Percentiles rank a stretch among this genome's conserved stretches.
Conservation (phyloP, 2,113 vertebrate genomes). For the Dendrocopos noguchii region DNA sequence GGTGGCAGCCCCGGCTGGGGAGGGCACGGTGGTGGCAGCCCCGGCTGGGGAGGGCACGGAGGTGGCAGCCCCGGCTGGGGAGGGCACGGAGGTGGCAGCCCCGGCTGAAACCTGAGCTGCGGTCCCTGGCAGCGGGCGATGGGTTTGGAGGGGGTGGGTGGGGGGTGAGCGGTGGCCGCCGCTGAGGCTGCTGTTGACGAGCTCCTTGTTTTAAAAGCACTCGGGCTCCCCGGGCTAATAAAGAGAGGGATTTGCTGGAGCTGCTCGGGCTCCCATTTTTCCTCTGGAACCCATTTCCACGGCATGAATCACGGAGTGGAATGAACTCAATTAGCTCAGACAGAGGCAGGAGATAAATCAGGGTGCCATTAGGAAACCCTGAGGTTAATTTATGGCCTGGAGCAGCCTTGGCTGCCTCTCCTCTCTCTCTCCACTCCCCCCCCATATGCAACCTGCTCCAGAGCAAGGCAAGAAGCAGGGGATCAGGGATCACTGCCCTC, state of each 20-base stretch:
- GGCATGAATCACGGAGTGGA: constrained; percentile 76
- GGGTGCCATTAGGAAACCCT: constrained; percentile 72
- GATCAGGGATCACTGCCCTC: not conserved
- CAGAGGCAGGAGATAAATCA: constrained; percentile 79
- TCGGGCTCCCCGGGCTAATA: constrained; percentile 7
- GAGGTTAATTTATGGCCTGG: constrained; percentile 54
- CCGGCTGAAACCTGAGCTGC: not conserved
- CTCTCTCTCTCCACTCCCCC: not conserved
- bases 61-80: too few relatives aligned
- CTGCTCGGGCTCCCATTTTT: constrained; percentile 70
- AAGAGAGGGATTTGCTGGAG: constrained; percentile 28
- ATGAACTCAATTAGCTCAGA: constrained; percentile 81
- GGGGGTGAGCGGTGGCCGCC: not conserved
- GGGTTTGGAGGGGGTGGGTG: not conserved
- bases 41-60: too few relatives aligned
- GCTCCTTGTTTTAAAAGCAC: constrained; percentile 70
- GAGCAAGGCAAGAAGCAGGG: not conserved
- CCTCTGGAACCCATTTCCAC: constrained; percentile 75
- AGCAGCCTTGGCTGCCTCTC: not conserved
- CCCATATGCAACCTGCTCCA: not conserved
- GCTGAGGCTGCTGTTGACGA: constrained; percentile 35
- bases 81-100: too few relatives aligned
- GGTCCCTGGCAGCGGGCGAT: constrained; percentile 57
- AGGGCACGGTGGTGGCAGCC: too few relatives aligned
- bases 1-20: too few relatives aligned